phyloP scores from a whole-genome alignment of 2,888 invertebrate genomes.

The Sarcophaga caerulescens region DNA sequence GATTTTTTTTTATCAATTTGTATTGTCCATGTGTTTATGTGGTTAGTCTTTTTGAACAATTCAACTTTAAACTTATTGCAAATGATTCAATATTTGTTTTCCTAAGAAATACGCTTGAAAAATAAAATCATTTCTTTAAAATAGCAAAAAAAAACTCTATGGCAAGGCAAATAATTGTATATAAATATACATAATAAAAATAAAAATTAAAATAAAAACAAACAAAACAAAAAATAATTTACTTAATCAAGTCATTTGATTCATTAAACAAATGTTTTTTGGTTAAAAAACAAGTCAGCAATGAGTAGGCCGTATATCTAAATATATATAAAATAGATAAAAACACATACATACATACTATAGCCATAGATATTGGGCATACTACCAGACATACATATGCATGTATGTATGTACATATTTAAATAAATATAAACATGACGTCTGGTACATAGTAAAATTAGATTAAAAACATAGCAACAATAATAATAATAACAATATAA shows the following conservation, averaged over 20 bases:
- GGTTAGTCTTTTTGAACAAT: too few species aligned
- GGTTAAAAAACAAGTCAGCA: too few species aligned
- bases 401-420: too few species aligned
- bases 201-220: constrained; percentile 6
- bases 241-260: constrained; percentile 10
- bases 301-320: not conserved
- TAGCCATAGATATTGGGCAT: constrained; percentile 16
- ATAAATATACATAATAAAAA: constrained; percentile 7
- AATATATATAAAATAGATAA: not conserved
- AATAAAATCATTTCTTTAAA: not conserved
- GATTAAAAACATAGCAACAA: too few species aligned
- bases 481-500: not conserved
- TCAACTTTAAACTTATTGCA: too few species aligned
- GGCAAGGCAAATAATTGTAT: not conserved
- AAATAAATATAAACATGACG: constrained; percentile 38
- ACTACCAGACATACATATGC: not conserved
- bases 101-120: not conserved
- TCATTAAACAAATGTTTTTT: constrained; percentile 20
- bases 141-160: too few species aligned
- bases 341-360: constrained; percentile 19
- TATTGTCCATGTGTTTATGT: too few species aligned
- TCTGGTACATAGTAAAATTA: constrained; percentile 1
- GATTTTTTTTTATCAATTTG: too few species aligned
- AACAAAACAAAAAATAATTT: not conserved
- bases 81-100: too few species aligned